These are phyloP conservation scores for Hydroisotoma schaefferi DNA, from an alignment of 2,888 invertebrate genomes.

Conservation along the genomic window DNA sequence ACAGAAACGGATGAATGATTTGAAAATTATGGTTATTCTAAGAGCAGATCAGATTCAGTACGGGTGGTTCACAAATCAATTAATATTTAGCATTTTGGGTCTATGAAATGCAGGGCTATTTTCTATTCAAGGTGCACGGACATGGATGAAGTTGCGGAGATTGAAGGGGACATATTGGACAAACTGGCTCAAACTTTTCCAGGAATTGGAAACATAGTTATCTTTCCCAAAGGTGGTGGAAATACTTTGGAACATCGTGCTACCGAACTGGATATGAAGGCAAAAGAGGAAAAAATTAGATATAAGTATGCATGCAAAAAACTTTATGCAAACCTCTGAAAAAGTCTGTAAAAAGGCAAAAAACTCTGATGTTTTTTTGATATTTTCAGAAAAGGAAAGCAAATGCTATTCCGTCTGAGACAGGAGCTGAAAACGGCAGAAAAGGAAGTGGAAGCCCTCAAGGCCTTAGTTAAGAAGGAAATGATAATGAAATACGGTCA, in stretches of 20 bases:
- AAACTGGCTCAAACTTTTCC: slow-evolving; percentile 39
- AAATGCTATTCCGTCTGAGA: slow-evolving; percentile 38
- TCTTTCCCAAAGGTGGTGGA: slow-evolving; percentile 42
- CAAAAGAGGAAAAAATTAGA: slow-evolving; percentile 29
- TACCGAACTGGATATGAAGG: slow-evolving; percentile 35
- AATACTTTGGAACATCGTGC: slow-evolving; percentile 30
- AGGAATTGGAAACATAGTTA: slow-evolving; percentile 34
- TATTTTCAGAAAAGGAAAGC: slow-evolving; percentile 29
- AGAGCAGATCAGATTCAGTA: slow-evolving; percentile 67
- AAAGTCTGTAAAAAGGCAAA: neutral
- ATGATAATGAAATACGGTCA: slow-evolving; percentile 44
- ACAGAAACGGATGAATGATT: slow-evolving; percentile 73
- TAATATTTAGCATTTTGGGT: neutral
- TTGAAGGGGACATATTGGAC: slow-evolving; percentile 25
- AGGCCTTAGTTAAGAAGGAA: slow-evolving; percentile 29
- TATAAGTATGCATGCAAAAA: slow-evolving; percentile 26
- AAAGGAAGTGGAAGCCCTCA: slow-evolving; percentile 21
- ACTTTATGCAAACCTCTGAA: neutral
- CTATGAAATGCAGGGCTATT: neutral
- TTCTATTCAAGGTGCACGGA: slow-evolving; percentile 40
- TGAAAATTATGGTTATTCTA: slow-evolving; percentile 66
- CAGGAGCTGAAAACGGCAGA: slow-evolving; percentile 38
- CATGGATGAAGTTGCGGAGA: slow-evolving; percentile 38
- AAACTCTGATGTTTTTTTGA: neutral
- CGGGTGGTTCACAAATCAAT: slow-evolving; percentile 48